Evolutionary conservation across 1,140 invertebrate species (phyloP), one percentile per base, ranked within the genome.

Genomic region (Planococcus citri): DNA sequence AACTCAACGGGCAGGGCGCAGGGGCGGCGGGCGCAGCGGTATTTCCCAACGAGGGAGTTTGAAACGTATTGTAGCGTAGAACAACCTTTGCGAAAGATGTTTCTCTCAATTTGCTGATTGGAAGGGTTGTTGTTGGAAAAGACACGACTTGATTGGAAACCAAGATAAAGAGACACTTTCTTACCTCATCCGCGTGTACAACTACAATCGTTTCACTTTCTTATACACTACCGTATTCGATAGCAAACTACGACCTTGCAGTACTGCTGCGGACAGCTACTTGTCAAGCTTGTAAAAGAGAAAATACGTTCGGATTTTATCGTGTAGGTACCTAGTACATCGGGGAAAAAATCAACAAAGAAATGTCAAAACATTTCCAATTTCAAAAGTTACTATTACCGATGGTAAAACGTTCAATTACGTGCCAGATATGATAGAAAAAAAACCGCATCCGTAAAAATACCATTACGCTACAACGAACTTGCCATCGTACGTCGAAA

Each of bases 101-200:
- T 27, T 64, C 25, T 64, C 60, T 64, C 60, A 64, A 64, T 64
- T 64, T 64, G 22, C 25, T 64, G 60, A 64, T 64, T 64, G 60
- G 60, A 64, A 64, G 60, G 60, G 60, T 64, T 64, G 60, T 64
- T 64, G 20, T 22, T 8, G 33, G n/a, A n/a, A 22, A 60, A 64
- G 60, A 64, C 60, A 64, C 60, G 20, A 25, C 60, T 64, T 64
- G 60, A 64, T 64, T 64, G 60, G 60, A 64, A 64, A 64, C 10
- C 60, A 24, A 9, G 60, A 64, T 64, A 64, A 64, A 64, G 60
- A 64, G 60, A 64, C 60, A 64, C 60, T 64, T 64, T 64, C 60
- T 64, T 64, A 64, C 60, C 60, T 64, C 60, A 24, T 17, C 60
- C 22, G 3, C 20, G 20, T 27, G 10, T n/a, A n/a, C n/a, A n/a